Evolutionary conservation across 2,888 invertebrate genomes (phyloP).

Genomic region (Oligia strigilis): DNA sequence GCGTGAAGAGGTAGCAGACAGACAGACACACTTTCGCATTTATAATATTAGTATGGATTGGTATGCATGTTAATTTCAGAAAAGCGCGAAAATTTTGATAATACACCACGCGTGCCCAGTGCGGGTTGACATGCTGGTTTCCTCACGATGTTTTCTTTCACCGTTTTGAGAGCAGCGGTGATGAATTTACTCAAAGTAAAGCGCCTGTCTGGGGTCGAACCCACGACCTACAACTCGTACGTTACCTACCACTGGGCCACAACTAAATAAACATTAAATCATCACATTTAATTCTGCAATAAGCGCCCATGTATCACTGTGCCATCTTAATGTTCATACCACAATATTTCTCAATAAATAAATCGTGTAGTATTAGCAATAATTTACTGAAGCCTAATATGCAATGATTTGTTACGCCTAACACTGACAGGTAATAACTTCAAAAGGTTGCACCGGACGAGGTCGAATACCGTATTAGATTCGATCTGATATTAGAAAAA

Average conservation of each 20-base stretch:
- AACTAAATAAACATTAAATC: conserved; percentile 1
- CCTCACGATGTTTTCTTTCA: too few species aligned
- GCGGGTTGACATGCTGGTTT: too few species aligned
- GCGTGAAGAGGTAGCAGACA: too few species aligned
- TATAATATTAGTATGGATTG: too few species aligned
- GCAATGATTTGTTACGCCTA: conserved; percentile 40
- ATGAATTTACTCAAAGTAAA: too few species aligned
- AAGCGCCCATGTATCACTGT: conserved; percentile 9
- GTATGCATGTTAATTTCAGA: too few species aligned
- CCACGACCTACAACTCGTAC: too few species aligned
- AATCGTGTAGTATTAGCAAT: conserved; percentile 24
- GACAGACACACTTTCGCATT: too few species aligned
- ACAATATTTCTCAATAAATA: conserved; percentile 34
- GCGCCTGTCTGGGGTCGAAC: too few species aligned
- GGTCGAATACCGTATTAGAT: conserved; percentile 35
- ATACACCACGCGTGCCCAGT: too few species aligned
- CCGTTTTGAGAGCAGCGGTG: too few species aligned
- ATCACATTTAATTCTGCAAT: conserved; percentile 11
- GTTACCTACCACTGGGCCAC: background rate
- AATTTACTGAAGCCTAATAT: conserved; percentile 37
- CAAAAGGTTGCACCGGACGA: conserved; percentile 60
- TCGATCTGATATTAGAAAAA: conserved; percentile 37
- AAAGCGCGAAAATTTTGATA: too few species aligned
- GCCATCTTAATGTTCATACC: conserved; percentile 21
- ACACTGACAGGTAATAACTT: conserved; percentile 34